A percentile compares a stretch with the other conserved stretches of the same genome.
Conservation (phyloP, 2,113 vertebrate species). For the Illadopsis cleaveri region DNA sequence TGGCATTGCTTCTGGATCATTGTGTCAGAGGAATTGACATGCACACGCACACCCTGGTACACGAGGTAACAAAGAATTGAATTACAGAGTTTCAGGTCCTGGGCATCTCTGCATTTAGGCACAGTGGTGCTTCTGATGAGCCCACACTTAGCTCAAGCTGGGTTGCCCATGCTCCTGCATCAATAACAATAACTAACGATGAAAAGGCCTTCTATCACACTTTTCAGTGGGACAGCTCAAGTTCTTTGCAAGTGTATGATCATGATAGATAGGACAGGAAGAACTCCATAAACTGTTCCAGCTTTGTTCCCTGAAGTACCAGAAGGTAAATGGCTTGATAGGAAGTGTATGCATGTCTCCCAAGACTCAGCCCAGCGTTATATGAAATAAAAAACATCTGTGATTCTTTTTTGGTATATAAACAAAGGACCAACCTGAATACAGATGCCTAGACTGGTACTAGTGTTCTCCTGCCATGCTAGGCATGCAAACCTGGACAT, state of each 20-base stretch:
- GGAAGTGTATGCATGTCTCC: neutral
- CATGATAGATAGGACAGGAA: neutral
- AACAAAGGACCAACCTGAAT: neutral
- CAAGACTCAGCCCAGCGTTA: neutral
- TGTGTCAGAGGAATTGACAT: rapidly evolving
- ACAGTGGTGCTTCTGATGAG: neutral
- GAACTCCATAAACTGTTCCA: neutral
- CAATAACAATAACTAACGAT: neutral
- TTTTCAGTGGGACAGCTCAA: neutral
- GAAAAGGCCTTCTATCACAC: neutral
- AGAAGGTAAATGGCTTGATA: neutral
- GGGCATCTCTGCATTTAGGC: neutral
- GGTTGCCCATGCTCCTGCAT: neutral
- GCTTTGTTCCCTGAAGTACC: neutral
- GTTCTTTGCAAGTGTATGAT: neutral
- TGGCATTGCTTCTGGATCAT: neutral
- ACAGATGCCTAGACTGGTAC: neutral
- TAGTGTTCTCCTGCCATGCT: neutral
- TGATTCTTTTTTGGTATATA: neutral
- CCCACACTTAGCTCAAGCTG: neutral
- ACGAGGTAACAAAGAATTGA: neutral
- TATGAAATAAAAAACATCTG: neutral
- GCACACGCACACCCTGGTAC: neutral
- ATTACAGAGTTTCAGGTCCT: neutral
- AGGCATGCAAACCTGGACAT: neutral